Evolutionary conservation across 2,888 invertebrate genomes (phyloP), one percentile per base, ranked within the genome.

Genomic region (Mythimna vitellina): DNA sequence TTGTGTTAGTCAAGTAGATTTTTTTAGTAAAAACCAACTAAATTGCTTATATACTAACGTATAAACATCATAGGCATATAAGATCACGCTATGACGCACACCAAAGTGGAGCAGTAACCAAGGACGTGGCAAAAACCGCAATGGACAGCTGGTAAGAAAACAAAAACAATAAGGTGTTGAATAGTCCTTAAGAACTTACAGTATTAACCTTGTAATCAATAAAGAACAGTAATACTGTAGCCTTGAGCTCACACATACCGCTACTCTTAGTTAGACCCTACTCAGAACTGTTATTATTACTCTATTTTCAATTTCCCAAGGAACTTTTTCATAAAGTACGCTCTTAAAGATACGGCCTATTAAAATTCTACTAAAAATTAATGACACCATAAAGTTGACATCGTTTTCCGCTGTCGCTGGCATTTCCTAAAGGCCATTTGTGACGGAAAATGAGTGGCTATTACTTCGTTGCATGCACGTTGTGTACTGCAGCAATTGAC

Each of bases 361-460:
- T 65, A 65, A 76, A 73, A 38, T 35, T 2, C 49, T 51, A 42
- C 49, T 46, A 64, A 42, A 62, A 62, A 65, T 61, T 65, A 73
- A 76, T 65, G 29, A 65, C 42, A 65, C 53, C 38, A 63, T 74
- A 80, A 66, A 66, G n/a, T 53, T 79, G 46, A 65, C 74, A 62
- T 57, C 8, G 38, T 65, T 65, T 57, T 57, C 53, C 20, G 46
- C 66, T 73, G 65, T 73, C 38, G 49, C 53, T 17, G 6, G 38
- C 20, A 22, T 61, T 80, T 20, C 12, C 14, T 12, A 32, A 51
- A 8, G 14, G 46, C 17, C 42, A 64, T 38, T 72, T 53, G 17
- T 17, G n/a, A 17, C 17, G 25, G 32, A 29, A 58, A 62, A 32
- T 51, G 0, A n/a, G 46, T 17, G 42, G 46, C 7, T 20, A n/a